Percentiles rank a stretch among this genome's conserved stretches.
Evolutionary conservation across 64 coral and sea anemone species (phyloP).

Genomic region (Montipora cactus): DNA sequence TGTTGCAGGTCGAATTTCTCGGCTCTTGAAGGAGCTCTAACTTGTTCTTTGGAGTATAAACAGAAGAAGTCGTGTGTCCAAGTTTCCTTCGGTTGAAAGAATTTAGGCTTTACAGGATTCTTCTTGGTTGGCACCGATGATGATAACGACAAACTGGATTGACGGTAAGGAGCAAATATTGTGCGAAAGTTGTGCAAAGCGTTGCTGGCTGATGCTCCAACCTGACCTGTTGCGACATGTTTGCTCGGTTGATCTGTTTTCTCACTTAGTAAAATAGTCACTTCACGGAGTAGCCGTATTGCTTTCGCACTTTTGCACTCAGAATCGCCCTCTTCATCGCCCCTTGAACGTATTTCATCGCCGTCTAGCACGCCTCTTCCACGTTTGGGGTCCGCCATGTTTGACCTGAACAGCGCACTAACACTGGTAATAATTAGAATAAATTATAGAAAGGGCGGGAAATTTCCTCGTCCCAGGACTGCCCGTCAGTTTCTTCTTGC

Average conservation of each 20-base stretch:
- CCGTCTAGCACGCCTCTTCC: not conserved
- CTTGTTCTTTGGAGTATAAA: slow-evolving; percentile 3
- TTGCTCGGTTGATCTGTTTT: not conserved
- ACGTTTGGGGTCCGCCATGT: not conserved
- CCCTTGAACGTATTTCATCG: not conserved
- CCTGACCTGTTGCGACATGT: not conserved
- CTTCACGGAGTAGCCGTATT: too few species aligned
- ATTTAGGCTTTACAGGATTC: not conserved
- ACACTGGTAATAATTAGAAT: not conserved
- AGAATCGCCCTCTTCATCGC: not conserved
- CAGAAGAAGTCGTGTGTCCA: slow-evolving; percentile 66
- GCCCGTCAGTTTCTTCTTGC: too few species aligned
- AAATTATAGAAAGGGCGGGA: too few species aligned
- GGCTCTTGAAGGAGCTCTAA: slow-evolving; percentile 3
- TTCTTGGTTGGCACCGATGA: not conserved
- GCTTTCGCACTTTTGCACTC: not conserved
- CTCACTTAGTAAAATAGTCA: not conserved
- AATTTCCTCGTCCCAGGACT: too few species aligned
- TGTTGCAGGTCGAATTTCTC: slow-evolving; percentile 55
- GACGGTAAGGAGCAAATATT: not conserved
- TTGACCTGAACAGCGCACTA: not conserved
- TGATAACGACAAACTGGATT: not conserved
- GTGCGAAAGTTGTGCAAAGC: not conserved
- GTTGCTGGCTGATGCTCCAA: not conserved
- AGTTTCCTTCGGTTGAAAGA: slow-evolving; percentile 47